Evolutionary conservation across 2,888 invertebrate genomes (phyloP), one percentile per base, ranked within the genome.

Genomic region (Thera obeliscata): DNA sequence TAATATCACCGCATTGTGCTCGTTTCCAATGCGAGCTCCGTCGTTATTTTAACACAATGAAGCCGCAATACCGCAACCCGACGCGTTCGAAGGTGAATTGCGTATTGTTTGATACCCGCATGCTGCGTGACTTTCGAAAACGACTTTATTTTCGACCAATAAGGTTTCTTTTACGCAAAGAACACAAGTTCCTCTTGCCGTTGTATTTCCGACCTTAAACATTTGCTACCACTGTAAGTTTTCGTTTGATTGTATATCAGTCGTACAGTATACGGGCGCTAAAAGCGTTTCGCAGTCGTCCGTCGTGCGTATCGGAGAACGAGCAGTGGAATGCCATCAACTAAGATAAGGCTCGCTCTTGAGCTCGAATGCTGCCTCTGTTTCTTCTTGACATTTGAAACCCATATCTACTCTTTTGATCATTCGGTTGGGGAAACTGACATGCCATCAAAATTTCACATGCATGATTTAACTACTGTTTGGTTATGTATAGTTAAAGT

Each of bases 41-140:
- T 90, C 89, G 89, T 91, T 91, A 92, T 88, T 89, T 88, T 85
- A 91, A 90, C 91, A 93, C 93, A 93, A 92, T 92, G 90, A 88
- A 90, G 91, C 92, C 91, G 93, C 93, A 91, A 91, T 88, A 92
- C 93, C 93, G 92, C 93, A 93, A 93, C 91, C 83, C 90, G 89
- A 90, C 88, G 89, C 91, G 90, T 86, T 87, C 90, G 93, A 91
- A 93, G 92, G 92, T 92, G 93, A 93, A 93, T 93, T 93, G 92
- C 92, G 92, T 92, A 93, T 93, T 93, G 93, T 93, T 93, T 86
- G 87, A 83, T 82, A 86, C 91, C 88, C 91, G 92, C 87, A 88
- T 90, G 80, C 88, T 83, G 83, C 86, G 85, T 85, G 86, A 87
- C 91, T 90, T 88, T 86, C 86, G 87, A 92, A 92, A 90, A 88